Conservation (phyloP, 1,140 invertebrate species). For the Steinernema feltiae region DNA sequence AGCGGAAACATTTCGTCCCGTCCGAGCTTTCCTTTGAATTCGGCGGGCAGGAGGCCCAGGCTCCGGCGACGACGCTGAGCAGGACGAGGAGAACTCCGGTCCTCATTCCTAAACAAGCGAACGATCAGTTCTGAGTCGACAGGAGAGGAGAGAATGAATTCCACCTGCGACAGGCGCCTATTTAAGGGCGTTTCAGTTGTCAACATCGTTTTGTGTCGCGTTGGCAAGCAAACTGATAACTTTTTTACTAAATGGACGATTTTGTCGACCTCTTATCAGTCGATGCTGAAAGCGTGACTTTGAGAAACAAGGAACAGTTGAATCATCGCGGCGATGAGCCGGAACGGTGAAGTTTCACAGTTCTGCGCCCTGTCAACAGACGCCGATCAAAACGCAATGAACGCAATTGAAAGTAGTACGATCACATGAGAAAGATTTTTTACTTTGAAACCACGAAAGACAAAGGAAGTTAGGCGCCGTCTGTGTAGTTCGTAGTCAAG, state of each 20-base stretch:
- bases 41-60: background rate
- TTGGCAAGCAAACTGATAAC: background rate
- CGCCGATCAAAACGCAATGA: no score
- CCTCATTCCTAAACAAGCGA: background rate
- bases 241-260: background rate
- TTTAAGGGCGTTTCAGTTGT: background rate
- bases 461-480: no score
- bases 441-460: no score
- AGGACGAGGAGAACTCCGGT: background rate
- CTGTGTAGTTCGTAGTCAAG: no score
- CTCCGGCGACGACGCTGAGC: background rate
- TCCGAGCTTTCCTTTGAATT: background rate
- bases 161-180: background rate
- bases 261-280: background rate
- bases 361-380: no score
- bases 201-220: background rate
- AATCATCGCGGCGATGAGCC: no score
- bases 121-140: background rate
- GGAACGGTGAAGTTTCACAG: no score
- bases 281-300: background rate
- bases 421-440: no score
- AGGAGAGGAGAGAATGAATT: background rate
- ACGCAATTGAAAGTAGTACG: no score
- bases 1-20: background rate
- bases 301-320: background rate